Percentiles rank a stretch among this genome's conserved stretches.
Evolutionary conservation across 2,888 invertebrate species (phyloP).

Genomic region (Tachystola acroxantha): DNA sequence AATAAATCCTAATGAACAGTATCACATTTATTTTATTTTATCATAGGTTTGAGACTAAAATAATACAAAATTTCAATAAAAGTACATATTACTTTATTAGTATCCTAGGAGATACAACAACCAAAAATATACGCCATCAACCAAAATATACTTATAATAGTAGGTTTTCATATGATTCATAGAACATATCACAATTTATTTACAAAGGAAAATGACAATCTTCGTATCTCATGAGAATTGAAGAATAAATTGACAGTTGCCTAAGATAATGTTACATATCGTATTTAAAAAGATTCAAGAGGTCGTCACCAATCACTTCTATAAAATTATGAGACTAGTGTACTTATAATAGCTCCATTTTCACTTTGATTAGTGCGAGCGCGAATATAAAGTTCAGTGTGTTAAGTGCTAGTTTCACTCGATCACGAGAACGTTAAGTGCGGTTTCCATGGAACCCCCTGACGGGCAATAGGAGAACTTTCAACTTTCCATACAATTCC

Average conservation of each 20-base stretch:
- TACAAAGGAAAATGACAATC: constrained; percentile 49
- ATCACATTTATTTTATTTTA: background rate
- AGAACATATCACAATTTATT: constrained; percentile 63
- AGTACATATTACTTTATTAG: constrained; percentile 47
- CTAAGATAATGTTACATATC: constrained; percentile 2
- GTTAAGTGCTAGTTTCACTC: too few relatives aligned
- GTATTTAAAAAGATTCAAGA: constrained; percentile 8
- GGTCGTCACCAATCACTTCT: background rate
- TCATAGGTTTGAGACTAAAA: constrained; percentile 14
- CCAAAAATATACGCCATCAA: constrained; percentile 63
- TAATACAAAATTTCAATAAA: constrained; percentile 49
- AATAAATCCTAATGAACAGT: background rate
- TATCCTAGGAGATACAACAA: constrained; percentile 60
- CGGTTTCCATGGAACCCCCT: too few relatives aligned
- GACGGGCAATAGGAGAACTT: too few relatives aligned
- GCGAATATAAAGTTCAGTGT: too few relatives aligned
- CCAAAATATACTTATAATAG: constrained; percentile 62
- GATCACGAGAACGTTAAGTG: too few relatives aligned
- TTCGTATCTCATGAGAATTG: constrained; percentile 12
- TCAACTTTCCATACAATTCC: too few relatives aligned
- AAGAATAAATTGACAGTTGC: constrained; percentile 27
- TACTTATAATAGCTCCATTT: constrained; percentile 1
- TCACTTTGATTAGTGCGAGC: background rate
- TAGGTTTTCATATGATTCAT: constrained; percentile 36
- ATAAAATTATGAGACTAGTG: constrained; percentile 13